Evolutionary conservation across 1,140 invertebrate genomes (phyloP).

Genomic region (Trigoniulus corallinus): DNA sequence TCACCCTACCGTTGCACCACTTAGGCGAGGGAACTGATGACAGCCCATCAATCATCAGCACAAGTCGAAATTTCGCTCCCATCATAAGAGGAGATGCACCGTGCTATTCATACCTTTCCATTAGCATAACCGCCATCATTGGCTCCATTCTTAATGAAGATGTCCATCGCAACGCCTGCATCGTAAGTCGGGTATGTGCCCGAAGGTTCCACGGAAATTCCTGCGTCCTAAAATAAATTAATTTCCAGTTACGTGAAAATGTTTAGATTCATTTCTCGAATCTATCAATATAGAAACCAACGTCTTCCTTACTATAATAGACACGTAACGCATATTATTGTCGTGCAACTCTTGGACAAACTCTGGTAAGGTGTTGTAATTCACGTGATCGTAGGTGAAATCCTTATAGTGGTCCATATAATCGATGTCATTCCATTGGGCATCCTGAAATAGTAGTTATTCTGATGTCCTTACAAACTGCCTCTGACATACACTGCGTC

Average conservation of each 20-base stretch:
- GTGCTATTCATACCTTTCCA: not conserved
- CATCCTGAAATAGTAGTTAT: constrained; percentile 25
- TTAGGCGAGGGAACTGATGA: too few relatives aligned
- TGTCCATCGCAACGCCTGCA: constrained; percentile 18
- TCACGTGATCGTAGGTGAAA: constrained; percentile 56
- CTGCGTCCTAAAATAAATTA: constrained; percentile 35
- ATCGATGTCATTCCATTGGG: constrained; percentile 81
- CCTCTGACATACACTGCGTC: too few relatives aligned
- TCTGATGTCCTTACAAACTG: too few relatives aligned
- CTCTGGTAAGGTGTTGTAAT: constrained; percentile 46
- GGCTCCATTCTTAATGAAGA: constrained; percentile 39
- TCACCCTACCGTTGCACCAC: too few relatives aligned
- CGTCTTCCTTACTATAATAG: constrained; percentile 31
- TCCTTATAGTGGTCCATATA: constrained; percentile 77
- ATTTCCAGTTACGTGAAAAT: not conserved
- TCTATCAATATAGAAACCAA: not conserved
- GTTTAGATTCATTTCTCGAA: not conserved
- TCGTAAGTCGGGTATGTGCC: not conserved
- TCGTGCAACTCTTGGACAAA: constrained; percentile 54
- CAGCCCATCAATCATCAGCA: too few relatives aligned
- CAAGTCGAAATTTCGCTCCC: too few relatives aligned
- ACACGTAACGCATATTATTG: constrained; percentile 54
- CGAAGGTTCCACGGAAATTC: constrained; percentile 26
- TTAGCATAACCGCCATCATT: not conserved
- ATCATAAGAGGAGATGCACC: not conserved